Evolutionary conservation across 2,888 invertebrate genomes (phyloP).

Genomic region (Fragum fragum): DNA sequence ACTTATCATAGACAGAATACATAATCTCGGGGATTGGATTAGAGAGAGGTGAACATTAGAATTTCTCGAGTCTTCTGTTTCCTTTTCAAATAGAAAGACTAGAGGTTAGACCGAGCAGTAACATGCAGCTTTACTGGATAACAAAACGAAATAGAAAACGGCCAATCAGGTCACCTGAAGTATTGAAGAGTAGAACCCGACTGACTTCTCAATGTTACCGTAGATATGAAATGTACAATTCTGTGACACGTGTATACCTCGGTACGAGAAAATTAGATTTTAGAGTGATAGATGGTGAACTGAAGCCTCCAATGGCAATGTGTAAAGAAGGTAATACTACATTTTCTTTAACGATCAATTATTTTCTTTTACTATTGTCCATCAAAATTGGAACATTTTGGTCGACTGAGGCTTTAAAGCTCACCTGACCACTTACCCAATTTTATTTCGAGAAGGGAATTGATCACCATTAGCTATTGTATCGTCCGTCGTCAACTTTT

Average conservation of each 20-base stretch:
- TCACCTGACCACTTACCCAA: too few species aligned
- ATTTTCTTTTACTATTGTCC: too few species aligned
- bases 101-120: background rate
- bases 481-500: too few species aligned
- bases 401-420: too few species aligned
- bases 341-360: too few species aligned
- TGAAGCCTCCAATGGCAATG: background rate
- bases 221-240: background rate
- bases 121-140: background rate
- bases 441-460: too few species aligned
- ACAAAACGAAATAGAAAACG: background rate
- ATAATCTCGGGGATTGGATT: too few species aligned
- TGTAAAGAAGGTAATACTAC: background rate
- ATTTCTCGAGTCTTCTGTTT: too few species aligned
- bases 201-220: background rate
- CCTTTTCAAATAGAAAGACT: background rate
- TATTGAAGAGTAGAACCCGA: background rate
- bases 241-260: background rate
- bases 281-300: background rate
- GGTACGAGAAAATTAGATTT: background rate
- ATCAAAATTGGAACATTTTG: too few species aligned
- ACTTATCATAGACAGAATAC: too few species aligned
- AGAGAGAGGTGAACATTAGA: too few species aligned
- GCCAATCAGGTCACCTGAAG: background rate
- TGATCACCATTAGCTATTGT: too few species aligned